phyloP scores from a whole-genome alignment of 1,140 invertebrate genomes.

The Trichonephila inaurata region DNA sequence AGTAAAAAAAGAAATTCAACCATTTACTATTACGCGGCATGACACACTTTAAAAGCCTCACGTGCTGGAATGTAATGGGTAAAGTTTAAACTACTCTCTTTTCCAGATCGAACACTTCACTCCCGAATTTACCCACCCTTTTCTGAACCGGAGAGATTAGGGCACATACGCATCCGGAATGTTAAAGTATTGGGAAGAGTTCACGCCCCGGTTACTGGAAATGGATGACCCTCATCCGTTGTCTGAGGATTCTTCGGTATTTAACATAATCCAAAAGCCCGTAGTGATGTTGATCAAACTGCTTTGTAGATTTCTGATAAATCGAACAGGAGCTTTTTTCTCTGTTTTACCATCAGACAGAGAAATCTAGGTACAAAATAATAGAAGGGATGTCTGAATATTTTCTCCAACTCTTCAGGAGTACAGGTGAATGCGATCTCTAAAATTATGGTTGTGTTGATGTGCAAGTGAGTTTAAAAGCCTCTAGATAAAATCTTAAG shows the following conservation, averaged over 20 bases:
- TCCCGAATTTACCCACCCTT: background rate
- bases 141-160: slow-evolving; percentile 1
- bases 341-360: too few relatives aligned
- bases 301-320: background rate
- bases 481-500: too few relatives aligned
- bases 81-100: slow-evolving; percentile 39
- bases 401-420: too few relatives aligned
- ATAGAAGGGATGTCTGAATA: too few relatives aligned
- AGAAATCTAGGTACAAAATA: too few relatives aligned
- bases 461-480: too few relatives aligned
- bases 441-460: too few relatives aligned
- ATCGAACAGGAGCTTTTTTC: background rate
- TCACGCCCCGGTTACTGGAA: slow-evolving; percentile 3
- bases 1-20: too few relatives aligned
- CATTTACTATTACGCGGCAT: slow-evolving; percentile 17
- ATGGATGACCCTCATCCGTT: background rate
- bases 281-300: background rate
- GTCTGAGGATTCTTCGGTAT: background rate
- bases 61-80: slow-evolving; percentile 18
- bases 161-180: background rate
- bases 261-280: background rate
- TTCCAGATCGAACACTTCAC: slow-evolving; percentile 31
- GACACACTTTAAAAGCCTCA: slow-evolving; percentile 38
- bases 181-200: background rate
- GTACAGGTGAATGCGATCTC: too few relatives aligned